Conservation (phyloP, 1,140 invertebrate species). For the Eubasilissa regina region DNA sequence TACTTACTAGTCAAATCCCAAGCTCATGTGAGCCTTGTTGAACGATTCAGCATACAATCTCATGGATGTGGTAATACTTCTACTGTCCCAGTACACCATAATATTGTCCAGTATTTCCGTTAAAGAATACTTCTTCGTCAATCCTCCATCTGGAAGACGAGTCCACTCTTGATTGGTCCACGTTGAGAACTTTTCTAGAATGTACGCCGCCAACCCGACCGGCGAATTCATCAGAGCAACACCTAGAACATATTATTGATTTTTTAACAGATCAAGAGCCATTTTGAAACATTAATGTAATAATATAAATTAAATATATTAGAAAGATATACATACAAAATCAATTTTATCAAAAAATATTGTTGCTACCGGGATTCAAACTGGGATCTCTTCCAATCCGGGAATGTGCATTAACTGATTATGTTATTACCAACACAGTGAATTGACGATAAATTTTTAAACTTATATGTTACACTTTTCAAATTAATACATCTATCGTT, state of each 20-base stretch:
- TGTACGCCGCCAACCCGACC: slow-evolving; percentile 79
- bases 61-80: slow-evolving; percentile 78
- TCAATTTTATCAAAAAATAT: too few relatives aligned
- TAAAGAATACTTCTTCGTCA: slow-evolving; percentile 74
- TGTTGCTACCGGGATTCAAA: too few relatives aligned
- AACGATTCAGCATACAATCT: slow-evolving; percentile 78
- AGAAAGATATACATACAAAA: too few relatives aligned
- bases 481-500: too few relatives aligned
- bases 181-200: slow-evolving; percentile 83
- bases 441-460: too few relatives aligned
- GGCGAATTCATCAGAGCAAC: slow-evolving; percentile 76
- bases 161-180: slow-evolving; percentile 72
- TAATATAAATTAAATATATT: neutral
- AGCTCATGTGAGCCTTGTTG: slow-evolving; percentile 62
- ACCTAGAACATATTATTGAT: slow-evolving; percentile 66
- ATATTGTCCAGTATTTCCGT: slow-evolving; percentile 82
- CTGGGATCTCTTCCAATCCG: too few relatives aligned
- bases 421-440: too few relatives aligned
- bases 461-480: too few relatives aligned
- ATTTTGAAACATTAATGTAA: neutral
- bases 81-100: slow-evolving; percentile 85
- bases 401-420: too few relatives aligned
- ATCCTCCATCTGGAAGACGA: slow-evolving; percentile 73
- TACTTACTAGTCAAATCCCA: slow-evolving; percentile 65
- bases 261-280: neutral